Evolutionary conservation across 2,888 invertebrate genomes (phyloP), one percentile per base, ranked within the genome.

Genomic region (Chrysomela aeneicollis): DNA sequence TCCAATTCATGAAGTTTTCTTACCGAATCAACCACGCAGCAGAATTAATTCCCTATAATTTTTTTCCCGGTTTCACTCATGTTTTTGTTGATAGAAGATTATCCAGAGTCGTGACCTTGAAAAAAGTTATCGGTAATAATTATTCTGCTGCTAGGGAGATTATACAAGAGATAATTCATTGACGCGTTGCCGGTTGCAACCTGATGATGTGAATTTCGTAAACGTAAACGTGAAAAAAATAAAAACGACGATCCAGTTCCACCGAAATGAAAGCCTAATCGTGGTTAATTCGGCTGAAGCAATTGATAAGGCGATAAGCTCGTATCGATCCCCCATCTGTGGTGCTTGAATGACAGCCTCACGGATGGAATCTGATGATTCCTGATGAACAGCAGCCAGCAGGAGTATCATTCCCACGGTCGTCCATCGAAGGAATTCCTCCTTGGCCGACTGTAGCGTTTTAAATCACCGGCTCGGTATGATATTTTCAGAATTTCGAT

Each of bases 401-500:
- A 76, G 73, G 78, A 78, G 79, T 79, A 78, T 79, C 78, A 86
- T 87, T 75, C 87, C 87, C 82, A 86, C 87, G 80, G 86, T 87
- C 66, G 50, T 62, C 63, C 61, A 54, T 26, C 17, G 18, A 17
- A 15, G 6, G 64, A 64, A 76, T 66, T 71, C 65, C 70, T 63
- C 72, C 64, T 50, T 72, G 15, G 2, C 42, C 72, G 73, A 77
- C n/a, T n/a, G n/a, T 77, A 78, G 76, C 75, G 74, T 76, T 76
- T 77, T 76, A 77, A 74, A 77, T 77, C 77, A 75, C 74, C 67
- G 72, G 66, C 66, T 71, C 69, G 71, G 71, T 72, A 15, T 42
- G 68, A 76, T 76, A 77, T 76, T 76, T 76, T 75, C 73, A 69
- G 71, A 71, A 72, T 74, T 75, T 74, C 55, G 59, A 63, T 63